Conservation (phyloP, 35 echinoderm and acorn worm species). For the Stichopus chloronotus region DNA sequence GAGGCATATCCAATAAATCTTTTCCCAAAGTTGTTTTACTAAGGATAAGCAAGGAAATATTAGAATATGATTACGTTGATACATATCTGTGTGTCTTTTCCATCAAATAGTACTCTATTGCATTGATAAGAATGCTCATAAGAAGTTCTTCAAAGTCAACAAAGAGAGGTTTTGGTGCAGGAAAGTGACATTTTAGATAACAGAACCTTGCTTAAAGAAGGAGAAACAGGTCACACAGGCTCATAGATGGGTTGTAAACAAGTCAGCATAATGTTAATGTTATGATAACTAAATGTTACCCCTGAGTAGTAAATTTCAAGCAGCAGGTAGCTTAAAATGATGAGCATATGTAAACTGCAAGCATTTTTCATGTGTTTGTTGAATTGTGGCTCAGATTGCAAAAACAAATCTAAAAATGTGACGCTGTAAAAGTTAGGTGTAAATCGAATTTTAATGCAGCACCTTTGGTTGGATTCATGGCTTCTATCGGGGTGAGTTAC, state of each 20-base stretch:
- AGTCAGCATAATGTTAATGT: no score
- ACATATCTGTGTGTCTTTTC: constrained; percentile 35
- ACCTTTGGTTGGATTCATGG: no score
- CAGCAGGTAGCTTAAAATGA: no score
- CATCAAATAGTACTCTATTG: constrained; percentile 39
- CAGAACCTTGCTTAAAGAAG: not conserved
- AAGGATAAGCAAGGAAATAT: constrained; percentile 33
- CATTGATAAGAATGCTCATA: not conserved
- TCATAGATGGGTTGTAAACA: not conserved
- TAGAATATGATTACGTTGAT: constrained; percentile 38
- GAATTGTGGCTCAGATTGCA: no score
- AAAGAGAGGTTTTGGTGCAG: constrained; percentile 25
- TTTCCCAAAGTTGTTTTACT: constrained; percentile 41
- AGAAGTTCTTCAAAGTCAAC: constrained; percentile 21
- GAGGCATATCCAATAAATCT: constrained; percentile 40
- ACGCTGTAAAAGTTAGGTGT: no score
- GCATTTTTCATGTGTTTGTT: no score
- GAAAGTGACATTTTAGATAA: not conserved
- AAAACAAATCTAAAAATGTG: no score
- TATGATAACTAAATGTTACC: no score
- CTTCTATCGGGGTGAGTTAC: no score
- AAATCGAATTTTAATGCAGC: no score
- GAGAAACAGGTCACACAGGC: not conserved
- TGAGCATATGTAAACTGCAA: no score
- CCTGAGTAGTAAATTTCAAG: no score